Conservation (phyloP, 2,888 invertebrate genomes). For the Ceraclea dissimilis region DNA sequence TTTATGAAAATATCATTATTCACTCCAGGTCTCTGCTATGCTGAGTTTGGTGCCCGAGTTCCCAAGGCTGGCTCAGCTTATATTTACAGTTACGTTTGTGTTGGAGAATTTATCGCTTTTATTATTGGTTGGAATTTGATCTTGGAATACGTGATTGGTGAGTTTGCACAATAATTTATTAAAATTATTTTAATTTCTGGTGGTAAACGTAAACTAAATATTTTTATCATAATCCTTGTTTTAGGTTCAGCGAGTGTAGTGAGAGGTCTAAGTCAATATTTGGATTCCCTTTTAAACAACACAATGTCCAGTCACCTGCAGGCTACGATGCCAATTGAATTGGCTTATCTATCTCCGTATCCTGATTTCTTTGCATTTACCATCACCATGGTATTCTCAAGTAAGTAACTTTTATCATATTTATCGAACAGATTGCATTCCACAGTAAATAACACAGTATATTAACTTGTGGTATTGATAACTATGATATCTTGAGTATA, state of each 20-base stretch:
- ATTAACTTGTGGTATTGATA: not conserved
- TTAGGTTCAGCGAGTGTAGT: constrained; percentile 75
- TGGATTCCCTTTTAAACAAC: constrained; percentile 61
- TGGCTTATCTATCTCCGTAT: constrained; percentile 59
- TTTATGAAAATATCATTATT: too few relatives aligned
- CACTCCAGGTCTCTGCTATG: constrained; percentile 72
- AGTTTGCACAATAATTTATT: too few relatives aligned
- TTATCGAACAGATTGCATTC: too few relatives aligned
- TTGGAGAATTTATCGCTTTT: constrained; percentile 87
- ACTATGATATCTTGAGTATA: not conserved
- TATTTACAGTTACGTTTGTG: constrained; percentile 87
- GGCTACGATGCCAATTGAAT: constrained; percentile 57
- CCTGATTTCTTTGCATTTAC: constrained; percentile 71
- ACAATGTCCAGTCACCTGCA: constrained; percentile 57
- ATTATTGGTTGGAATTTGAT: constrained; percentile 92
- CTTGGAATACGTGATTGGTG: constrained; percentile 79
- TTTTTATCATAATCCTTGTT: not conserved
- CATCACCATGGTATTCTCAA: constrained; percentile 61
- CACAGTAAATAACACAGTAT: too few relatives aligned
- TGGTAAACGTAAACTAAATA: not conserved
- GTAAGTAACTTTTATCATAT: constrained; percentile 34
- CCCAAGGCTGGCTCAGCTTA: constrained; percentile 90
- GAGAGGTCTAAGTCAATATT: constrained; percentile 71
- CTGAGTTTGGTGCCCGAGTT: constrained; percentile 84
- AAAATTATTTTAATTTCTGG: not conserved